Evolutionary conservation across 2,888 invertebrate genomes (phyloP), one percentile per base, ranked within the genome.

Genomic region (Caenorhabditis sp.): DNA sequence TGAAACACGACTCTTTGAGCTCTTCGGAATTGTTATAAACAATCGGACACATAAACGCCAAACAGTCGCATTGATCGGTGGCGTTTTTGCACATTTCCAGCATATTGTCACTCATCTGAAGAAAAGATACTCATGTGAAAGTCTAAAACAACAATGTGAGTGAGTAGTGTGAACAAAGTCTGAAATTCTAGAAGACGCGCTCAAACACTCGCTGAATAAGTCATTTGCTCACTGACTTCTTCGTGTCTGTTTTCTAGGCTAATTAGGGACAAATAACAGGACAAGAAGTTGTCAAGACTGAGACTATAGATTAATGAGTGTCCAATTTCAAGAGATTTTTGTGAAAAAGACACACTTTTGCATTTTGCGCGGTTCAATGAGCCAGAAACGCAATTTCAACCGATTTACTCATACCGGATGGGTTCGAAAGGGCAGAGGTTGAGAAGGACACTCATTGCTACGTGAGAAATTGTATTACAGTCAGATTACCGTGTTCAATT

Each of bases 1-100:
- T 85, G 67, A 80, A 86, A 50, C 88, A 88, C 0, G 65, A 58
- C 47, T 88, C 88, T 28, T 76, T 85, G 28, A 47, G 50, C 22
- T 82, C 83, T 5, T 61, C 58, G 11, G 86, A 87, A 3, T 71
- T 26, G 64, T 82, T 82, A 65, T 69, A 86, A 22, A 84, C 50
- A 47, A 82, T 64, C 37, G 83, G 83, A 35, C 85, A 85, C 64
- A 72, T 56, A 3, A 20, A 5, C 6, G 82, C 83, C 1, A 85
- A 62, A 74, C 85, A 85, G 20, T 44, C 24, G 55, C 85, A 85
- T 40, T 35, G 56, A n/a, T 81, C 69, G 20, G 71, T 70, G 18
- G 53, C 44, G 24, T 79, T 79, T 9, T 60, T 22, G 60, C 71
- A 79, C 58, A 37, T 58, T 58, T 70, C 50, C 24, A 79, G 47